Percentiles rank a stretch among this genome's conserved stretches.
These are phyloP conservation scores for Helicoverpa zea DNA, from an alignment of 1,140 invertebrate species.

Conservation along the genomic window DNA sequence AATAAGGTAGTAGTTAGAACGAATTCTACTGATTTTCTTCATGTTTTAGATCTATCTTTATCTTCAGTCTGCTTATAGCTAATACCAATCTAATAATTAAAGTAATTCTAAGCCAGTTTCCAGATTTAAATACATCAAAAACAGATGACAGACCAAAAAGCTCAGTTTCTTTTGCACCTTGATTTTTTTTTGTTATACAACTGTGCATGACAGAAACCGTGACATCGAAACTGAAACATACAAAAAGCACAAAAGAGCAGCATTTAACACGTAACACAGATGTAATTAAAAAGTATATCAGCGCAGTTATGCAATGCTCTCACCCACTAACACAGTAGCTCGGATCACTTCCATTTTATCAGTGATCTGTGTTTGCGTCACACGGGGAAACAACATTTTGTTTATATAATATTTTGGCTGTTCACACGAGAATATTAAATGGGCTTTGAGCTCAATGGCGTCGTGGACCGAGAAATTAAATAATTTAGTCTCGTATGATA, in stretches of 20 bases:
- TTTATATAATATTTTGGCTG: slow-evolving; percentile 38
- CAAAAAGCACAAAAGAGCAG: neutral
- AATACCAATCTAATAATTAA: too few species aligned
- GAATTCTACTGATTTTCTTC: too few species aligned
- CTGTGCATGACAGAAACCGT: neutral
- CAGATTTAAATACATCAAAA: too few species aligned
- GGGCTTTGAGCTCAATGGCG: neutral
- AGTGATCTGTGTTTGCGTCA: slow-evolving; percentile 41
- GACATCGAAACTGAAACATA: neutral
- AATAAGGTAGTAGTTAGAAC: too few species aligned
- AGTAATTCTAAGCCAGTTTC: too few species aligned
- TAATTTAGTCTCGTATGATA: neutral
- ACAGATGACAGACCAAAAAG: too few species aligned
- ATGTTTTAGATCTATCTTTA: too few species aligned
- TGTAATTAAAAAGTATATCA: slow-evolving; percentile 39
- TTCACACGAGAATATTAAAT: slow-evolving; percentile 29
- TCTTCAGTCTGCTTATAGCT: too few species aligned
- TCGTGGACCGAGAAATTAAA: neutral
- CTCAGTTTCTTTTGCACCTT: too few species aligned
- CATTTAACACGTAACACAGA: slow-evolving; percentile 7
- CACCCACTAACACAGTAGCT: slow-evolving; percentile 58
- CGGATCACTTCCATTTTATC: slow-evolving; percentile 46
- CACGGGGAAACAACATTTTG: slow-evolving; percentile 15
- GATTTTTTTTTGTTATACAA: neutral
- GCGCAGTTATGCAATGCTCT: slow-evolving; percentile 44